phyloP scores from a whole-genome alignment of 2,797 vertebrate genomes.

The Tokudaia tokunoshimensis region DNA sequence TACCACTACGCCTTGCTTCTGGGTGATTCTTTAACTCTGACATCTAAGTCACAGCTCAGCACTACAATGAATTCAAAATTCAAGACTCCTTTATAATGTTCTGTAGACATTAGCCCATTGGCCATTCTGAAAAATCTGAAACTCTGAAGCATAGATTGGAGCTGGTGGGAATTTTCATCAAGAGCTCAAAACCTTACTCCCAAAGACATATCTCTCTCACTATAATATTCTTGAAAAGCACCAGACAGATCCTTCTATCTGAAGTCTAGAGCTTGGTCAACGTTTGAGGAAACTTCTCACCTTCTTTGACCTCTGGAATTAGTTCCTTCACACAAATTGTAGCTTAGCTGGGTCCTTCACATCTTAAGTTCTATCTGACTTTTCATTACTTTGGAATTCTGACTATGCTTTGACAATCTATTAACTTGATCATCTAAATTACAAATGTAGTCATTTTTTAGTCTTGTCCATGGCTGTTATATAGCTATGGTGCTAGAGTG shows the following conservation, averaged over 20 bases:
- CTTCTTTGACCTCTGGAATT: not conserved
- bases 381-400: constrained; percentile 28
- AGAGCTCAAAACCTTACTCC: not conserved
- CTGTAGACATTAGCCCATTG: not conserved
- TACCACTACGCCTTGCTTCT: not conserved
- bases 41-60: not conserved
- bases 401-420: constrained; percentile 11
- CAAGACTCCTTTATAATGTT: constrained; percentile 4
- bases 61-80: constrained; percentile 53
- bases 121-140: constrained; percentile 18
- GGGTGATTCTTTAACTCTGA: constrained; percentile 12
- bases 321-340: not conserved
- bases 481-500: not conserved
- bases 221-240: not conserved
- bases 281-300: not conserved
- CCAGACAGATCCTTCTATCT: not conserved
- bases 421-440: constrained; percentile 32
- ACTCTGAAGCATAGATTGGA: not conserved
- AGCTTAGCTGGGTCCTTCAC: not conserved
- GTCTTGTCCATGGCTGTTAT: not conserved
- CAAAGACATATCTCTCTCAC: not conserved
- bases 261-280: constrained; percentile 20
- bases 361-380: constrained; percentile 21
- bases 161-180: not conserved
- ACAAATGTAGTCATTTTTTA: constrained; percentile 6